A percentile compares a stretch with the other conserved stretches of the same genome.
Evolutionary conservation across 2,113 vertebrate genomes (phyloP).

Genomic region (Cygnus atratus): DNA sequence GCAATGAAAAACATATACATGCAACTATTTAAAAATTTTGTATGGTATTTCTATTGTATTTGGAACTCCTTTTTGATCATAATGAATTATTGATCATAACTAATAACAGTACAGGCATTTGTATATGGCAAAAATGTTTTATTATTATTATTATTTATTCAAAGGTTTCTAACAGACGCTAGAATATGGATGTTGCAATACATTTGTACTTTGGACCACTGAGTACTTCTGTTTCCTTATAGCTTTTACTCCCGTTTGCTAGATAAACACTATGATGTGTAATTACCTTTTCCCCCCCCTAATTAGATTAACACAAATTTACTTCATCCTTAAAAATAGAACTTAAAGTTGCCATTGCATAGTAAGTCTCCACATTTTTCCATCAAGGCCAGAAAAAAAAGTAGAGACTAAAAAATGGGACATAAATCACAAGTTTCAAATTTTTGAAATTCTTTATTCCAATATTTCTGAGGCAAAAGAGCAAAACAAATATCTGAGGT

Average conservation of each 20-base stretch:
- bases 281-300: fast-evolving
- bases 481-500: not conserved
- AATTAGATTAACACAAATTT: not conserved
- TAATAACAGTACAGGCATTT: not conserved
- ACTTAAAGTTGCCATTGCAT: not conserved
- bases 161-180: not conserved
- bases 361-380: not conserved
- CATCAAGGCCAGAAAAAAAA: not conserved
- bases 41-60: too few species aligned
- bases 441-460: not conserved
- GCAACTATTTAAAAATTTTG: not conserved
- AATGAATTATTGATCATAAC: not conserved
- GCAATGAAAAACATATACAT: not conserved
- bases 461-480: not conserved
- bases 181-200: not conserved
- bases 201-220: not conserved
- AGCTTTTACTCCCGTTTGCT: not conserved
- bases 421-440: not conserved
- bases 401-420: not conserved
- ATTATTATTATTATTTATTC: not conserved
- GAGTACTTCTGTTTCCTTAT: not conserved
- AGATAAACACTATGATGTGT: not conserved
- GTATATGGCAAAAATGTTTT: not conserved
- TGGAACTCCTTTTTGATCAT: not conserved
- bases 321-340: not conserved